phyloP scores from a whole-genome alignment of 2,113 vertebrate species.

The Kryptolebias marmoratus region DNA sequence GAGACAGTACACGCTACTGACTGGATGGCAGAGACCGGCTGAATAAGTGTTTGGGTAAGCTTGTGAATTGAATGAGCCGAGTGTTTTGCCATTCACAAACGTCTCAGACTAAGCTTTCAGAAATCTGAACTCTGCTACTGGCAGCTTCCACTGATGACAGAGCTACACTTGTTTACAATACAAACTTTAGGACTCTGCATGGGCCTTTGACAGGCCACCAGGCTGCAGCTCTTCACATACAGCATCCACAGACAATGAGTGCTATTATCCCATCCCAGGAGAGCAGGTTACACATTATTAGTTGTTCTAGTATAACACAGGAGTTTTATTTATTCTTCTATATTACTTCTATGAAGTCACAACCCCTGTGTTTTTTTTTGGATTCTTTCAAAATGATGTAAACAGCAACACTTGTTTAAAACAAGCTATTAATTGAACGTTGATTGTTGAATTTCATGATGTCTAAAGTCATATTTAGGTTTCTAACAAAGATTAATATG shows the following conservation, averaged over 20 bases:
- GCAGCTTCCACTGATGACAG: slow-evolving; percentile 25
- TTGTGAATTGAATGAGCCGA: background rate
- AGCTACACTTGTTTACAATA: slow-evolving; percentile 40
- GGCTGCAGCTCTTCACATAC: background rate
- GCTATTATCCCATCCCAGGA: slow-evolving; percentile 22
- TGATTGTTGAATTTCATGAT: slow-evolving; percentile 45
- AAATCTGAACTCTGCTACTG: slow-evolving; percentile 42
- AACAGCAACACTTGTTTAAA: slow-evolving; percentile 7
- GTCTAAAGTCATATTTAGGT: slow-evolving; percentile 18
- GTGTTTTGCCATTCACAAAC: background rate
- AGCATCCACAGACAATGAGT: slow-evolving; percentile 13
- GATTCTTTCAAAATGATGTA: slow-evolving; percentile 74
- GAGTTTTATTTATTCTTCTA: slow-evolving; percentile 45
- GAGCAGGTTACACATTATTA: slow-evolving; percentile 47
- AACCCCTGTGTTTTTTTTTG: slow-evolving; percentile 54
- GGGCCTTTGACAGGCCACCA: slow-evolving; percentile 18
- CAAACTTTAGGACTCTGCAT: slow-evolving; percentile 17
- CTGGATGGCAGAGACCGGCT: background rate
- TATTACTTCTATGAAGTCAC: slow-evolving; percentile 40
- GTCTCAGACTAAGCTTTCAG: slow-evolving; percentile 30
- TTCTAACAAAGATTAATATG: background rate
- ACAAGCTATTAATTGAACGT: slow-evolving; percentile 36
- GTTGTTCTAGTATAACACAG: slow-evolving; percentile 17
- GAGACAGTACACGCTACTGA: background rate
- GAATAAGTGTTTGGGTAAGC: background rate